Percentiles rank a stretch among this genome's conserved stretches.
Evolutionary conservation across 1,140 invertebrate genomes (phyloP).

Genomic region (Piezodorus guildinii): DNA sequence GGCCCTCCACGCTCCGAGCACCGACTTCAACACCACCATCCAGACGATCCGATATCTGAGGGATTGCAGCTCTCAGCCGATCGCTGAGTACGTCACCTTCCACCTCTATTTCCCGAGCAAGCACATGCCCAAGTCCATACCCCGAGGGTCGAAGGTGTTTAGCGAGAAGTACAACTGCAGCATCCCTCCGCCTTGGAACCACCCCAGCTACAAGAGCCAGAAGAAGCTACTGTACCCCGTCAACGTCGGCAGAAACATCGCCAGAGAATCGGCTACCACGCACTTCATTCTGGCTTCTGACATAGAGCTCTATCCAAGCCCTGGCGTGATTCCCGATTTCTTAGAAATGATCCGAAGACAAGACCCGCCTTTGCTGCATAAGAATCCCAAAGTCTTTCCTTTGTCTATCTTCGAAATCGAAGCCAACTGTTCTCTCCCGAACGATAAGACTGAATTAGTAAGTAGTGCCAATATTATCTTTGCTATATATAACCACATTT

Average conservation of each 20-base stretch:
- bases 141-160: conserved; percentile 41
- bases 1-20: conserved; percentile 54
- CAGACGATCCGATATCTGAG: conserved; percentile 45
- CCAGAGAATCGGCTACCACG: conserved; percentile 65
- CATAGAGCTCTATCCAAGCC: conserved; percentile 78
- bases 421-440: conserved; percentile 41
- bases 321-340: conserved; percentile 59
- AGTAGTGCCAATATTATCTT: conserved; percentile 13
- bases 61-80: conserved; percentile 44
- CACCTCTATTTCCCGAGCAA: conserved; percentile 77
- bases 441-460: conserved; percentile 38
- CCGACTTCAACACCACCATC: conserved; percentile 45
- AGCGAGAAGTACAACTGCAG: conserved; percentile 55
- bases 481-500: too few relatives aligned
- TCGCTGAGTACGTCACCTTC: conserved; percentile 67
- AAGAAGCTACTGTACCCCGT: conserved; percentile 76
- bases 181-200: conserved; percentile 51
- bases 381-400: conserved; percentile 64
- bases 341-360: conserved; percentile 66
- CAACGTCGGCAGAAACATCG: conserved; percentile 76
- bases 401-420: conserved; percentile 74
- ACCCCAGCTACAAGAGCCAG: conserved; percentile 61
- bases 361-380: conserved; percentile 48
- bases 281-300: conserved; percentile 77
- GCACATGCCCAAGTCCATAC: conserved; percentile 60